Percentiles rank a stretch among this genome's conserved stretches.
These are phyloP conservation scores for Nestor notabilis DNA, from an alignment of 2,113 vertebrate species.

Conservation along the genomic window DNA sequence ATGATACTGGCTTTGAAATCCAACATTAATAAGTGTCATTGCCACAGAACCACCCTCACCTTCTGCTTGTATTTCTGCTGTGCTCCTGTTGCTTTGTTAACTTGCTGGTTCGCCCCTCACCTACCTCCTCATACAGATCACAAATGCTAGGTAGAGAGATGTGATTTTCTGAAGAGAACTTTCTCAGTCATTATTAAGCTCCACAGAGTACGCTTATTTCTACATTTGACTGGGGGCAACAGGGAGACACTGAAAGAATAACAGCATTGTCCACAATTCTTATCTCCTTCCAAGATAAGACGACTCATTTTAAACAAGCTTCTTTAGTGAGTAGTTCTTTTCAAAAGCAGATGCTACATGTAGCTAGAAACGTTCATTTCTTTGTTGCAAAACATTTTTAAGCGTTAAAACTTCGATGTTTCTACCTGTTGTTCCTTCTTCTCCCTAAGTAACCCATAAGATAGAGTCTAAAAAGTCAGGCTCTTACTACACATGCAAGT, in stretches of 20 bases:
- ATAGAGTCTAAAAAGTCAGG: not conserved
- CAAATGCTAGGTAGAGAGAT: rapidly evolving
- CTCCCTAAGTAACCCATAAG: not conserved
- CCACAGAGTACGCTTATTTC: not conserved
- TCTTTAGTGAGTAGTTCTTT: not conserved
- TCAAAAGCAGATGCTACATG: not conserved
- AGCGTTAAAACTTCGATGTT: not conserved
- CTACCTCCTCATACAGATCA: not conserved
- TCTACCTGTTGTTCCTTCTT: not conserved
- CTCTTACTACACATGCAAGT: rapidly evolving
- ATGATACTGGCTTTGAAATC: not conserved
- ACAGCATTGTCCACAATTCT: not conserved
- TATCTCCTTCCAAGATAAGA: not conserved
- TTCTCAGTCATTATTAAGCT: not conserved
- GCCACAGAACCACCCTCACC: not conserved
- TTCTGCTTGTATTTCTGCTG: rapidly evolving
- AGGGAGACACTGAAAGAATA: not conserved
- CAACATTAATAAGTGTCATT: rapidly evolving
- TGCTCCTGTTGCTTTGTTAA: not conserved
- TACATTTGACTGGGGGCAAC: not conserved
- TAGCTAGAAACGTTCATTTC: not conserved
- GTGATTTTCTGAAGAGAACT: not conserved
- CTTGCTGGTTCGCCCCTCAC: not conserved
- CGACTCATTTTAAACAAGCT: not conserved
- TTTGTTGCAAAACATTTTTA: not conserved